phyloP scores from a whole-genome alignment of 2,797 vertebrate genomes.

The Gadopsis bispinosus region DNA sequence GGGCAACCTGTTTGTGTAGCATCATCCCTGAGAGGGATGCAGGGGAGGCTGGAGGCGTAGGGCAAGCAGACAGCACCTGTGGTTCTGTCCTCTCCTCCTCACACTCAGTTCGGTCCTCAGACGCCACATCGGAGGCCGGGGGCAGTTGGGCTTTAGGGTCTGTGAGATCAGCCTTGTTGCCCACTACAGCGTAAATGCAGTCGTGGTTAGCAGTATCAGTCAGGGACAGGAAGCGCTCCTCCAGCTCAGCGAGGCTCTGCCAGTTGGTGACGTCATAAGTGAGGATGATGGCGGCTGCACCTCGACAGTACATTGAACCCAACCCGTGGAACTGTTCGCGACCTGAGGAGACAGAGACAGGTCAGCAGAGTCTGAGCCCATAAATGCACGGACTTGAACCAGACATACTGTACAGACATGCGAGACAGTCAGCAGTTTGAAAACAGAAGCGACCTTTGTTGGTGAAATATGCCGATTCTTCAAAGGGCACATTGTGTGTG shows the following conservation, averaged over 20 bases:
- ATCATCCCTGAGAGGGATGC: conserved; percentile 44
- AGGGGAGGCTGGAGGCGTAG: conserved; percentile 73
- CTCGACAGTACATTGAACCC: conserved; percentile 98
- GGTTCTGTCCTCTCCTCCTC: conserved; percentile 63
- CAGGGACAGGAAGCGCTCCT: conserved; percentile 94
- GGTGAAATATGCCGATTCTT: conserved; percentile 61
- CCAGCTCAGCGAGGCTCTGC: conserved; percentile 93
- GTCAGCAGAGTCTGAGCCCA: conserved; percentile 9
- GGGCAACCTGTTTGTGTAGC: conserved; percentile 86
- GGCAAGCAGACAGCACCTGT: conserved; percentile 60
- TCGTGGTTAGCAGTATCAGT: conserved; percentile 93
- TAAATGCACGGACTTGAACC: not conserved
- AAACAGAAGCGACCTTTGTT: conserved; percentile 74
- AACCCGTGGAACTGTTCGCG: conserved; percentile 97
- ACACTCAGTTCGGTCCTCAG: conserved; percentile 40
- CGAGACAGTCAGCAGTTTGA: conserved; percentile 51
- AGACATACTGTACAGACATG: not conserved
- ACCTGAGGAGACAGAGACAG: conserved; percentile 80
- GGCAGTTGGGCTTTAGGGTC: conserved; percentile 74
- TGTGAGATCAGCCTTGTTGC: conserved; percentile 95
- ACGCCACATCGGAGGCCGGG: conserved; percentile 3
- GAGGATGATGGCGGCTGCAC: conserved; percentile 93
- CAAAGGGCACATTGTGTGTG: conserved; percentile 60
- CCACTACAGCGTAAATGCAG: conserved; percentile 95
- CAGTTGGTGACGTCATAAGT: conserved; percentile 94